These are phyloP conservation scores for Coilia nasus DNA, from an alignment of 2,797 vertebrate genomes.

Conservation along the genomic window DNA sequence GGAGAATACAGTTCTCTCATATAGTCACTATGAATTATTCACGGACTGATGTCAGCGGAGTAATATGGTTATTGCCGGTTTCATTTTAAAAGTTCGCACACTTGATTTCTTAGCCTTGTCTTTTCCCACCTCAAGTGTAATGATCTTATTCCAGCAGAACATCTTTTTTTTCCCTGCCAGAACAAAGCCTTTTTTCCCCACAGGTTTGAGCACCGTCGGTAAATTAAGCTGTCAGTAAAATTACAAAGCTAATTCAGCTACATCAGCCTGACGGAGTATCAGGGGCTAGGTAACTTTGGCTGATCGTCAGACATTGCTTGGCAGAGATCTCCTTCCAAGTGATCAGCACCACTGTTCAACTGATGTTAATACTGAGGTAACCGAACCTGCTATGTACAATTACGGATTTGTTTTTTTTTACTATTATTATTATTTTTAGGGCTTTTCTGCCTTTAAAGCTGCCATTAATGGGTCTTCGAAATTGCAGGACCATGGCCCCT, in stretches of 20 bases:
- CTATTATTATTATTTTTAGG: too few relatives aligned
- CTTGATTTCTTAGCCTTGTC: not conserved
- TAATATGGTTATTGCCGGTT: not conserved
- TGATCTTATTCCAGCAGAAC: not conserved
- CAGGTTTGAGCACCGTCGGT: not conserved
- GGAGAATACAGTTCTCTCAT: not conserved
- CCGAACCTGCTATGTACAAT: not conserved
- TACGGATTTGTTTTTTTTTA: too few relatives aligned
- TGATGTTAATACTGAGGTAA: not conserved
- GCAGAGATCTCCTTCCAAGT: too few relatives aligned
- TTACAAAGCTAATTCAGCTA: not conserved
- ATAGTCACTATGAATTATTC: slow-evolving; percentile 5
- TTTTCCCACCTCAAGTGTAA: not conserved
- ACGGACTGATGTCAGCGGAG: not conserved
- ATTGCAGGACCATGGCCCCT: too few relatives aligned
- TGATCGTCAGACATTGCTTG: too few relatives aligned
- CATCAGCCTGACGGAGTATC: not conserved
- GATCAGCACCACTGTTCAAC: too few relatives aligned
- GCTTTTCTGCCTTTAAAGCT: too few relatives aligned
- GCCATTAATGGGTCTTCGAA: too few relatives aligned
- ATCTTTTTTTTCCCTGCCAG: not conserved
- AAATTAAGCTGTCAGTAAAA: not conserved
- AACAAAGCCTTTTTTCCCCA: not conserved
- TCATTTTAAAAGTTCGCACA: not conserved
- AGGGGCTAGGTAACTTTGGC: not conserved